Evolutionary conservation across 2,113 vertebrate genomes (phyloP).

Genomic region (Chaetodon auriga): DNA sequence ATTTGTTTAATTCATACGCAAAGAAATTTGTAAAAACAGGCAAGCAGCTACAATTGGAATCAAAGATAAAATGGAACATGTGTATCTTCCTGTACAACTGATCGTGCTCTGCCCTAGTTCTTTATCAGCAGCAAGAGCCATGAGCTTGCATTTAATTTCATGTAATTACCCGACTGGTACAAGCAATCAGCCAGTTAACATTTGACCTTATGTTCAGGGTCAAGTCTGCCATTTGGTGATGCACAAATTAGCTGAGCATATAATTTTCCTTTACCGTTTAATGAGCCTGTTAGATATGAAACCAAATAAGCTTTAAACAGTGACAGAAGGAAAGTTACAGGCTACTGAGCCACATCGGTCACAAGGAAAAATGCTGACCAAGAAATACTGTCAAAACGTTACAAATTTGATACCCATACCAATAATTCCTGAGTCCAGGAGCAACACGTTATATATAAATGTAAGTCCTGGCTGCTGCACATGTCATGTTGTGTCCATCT

Average conservation of each 20-base stretch:
- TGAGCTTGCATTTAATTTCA: neutral
- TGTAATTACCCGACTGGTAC: constrained; percentile 11
- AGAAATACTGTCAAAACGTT: neutral
- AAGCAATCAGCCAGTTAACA: constrained; percentile 1
- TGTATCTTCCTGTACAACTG: neutral
- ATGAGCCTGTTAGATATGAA: constrained; percentile 13
- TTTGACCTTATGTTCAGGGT: constrained; percentile 17
- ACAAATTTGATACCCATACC: neutral
- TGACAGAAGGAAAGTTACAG: neutral
- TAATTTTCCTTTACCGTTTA: constrained; percentile 11
- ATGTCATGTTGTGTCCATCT: too few species aligned
- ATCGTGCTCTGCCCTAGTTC: neutral
- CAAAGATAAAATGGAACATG: neutral
- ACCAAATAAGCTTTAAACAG: neutral
- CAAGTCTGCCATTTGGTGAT: neutral
- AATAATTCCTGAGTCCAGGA: neutral
- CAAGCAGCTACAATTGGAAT: neutral
- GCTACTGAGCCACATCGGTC: constrained; percentile 5
- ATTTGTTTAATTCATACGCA: too few species aligned
- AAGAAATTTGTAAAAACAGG: too few species aligned
- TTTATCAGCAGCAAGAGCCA: neutral
- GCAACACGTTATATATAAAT: neutral
- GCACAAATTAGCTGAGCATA: constrained; percentile 9
- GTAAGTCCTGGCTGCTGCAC: neutral
- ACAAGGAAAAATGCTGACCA: neutral